These are phyloP conservation scores for Phyllotreta cruciferae DNA, from an alignment of 2,888 invertebrate genomes.

Conservation along the genomic window DNA sequence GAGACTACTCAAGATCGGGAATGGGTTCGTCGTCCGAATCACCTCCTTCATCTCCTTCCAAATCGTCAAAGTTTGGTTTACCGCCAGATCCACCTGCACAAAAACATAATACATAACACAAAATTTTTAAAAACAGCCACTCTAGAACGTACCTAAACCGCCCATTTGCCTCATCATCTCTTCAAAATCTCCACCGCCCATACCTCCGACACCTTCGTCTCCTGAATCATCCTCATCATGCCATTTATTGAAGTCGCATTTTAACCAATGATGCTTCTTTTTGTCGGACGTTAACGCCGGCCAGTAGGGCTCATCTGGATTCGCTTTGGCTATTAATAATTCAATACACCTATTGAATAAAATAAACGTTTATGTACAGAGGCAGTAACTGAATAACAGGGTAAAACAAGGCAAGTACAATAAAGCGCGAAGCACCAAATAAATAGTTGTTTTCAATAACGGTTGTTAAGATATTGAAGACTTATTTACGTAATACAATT, in stretches of 20 bases:
- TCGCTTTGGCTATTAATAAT: slow-evolving; percentile 72
- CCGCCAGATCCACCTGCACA: slow-evolving; percentile 51
- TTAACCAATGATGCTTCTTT: slow-evolving; percentile 93
- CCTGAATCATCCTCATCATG: slow-evolving; percentile 95
- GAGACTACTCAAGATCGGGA: slow-evolving; percentile 72
- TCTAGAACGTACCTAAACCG: slow-evolving; percentile 61
- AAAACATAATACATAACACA: background rate
- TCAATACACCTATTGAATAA: slow-evolving; percentile 65
- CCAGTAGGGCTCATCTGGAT: slow-evolving; percentile 82
- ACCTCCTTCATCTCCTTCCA: slow-evolving; percentile 66
- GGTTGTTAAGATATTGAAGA: no score
- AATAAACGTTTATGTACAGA: no score
- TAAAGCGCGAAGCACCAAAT: no score
- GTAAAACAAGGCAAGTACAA: background rate
- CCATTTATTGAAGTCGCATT: slow-evolving; percentile 98
- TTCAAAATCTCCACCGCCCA: slow-evolving; percentile 66
- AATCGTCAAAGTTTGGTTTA: slow-evolving; percentile 78
- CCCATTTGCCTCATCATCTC: slow-evolving; percentile 81
- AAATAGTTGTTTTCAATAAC: no score
- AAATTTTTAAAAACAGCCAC: no score
- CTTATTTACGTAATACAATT: no score
- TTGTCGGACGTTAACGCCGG: slow-evolving; percentile 83
- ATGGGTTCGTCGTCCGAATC: slow-evolving; percentile 84
- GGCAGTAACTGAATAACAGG: background rate
- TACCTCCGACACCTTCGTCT: slow-evolving; percentile 69